These are phyloP conservation scores for Pinctada fucata DNA, from an alignment of 2,888 invertebrate species.

Conservation along the genomic window DNA sequence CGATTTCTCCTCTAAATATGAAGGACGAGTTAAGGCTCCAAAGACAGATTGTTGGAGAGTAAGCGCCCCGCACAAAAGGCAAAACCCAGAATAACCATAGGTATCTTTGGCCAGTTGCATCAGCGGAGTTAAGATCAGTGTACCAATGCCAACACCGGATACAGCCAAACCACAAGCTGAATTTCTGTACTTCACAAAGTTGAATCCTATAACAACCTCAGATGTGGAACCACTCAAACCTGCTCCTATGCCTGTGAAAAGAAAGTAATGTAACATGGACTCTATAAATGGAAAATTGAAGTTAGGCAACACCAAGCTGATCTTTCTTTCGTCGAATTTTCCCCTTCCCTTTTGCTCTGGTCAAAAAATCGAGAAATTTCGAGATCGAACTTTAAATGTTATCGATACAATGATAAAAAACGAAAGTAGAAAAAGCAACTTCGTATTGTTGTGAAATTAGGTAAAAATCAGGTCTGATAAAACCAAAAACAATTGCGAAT, in stretches of 20 bases:
- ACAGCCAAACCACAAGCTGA: not conserved
- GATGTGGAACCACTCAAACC: not conserved
- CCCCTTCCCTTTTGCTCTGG: no score
- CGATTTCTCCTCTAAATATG: not conserved
- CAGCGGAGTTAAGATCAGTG: not conserved
- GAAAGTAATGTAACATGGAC: no score
- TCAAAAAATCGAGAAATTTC: no score
- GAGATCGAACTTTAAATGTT: no score
- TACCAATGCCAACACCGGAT: not conserved
- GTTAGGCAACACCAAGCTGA: no score
- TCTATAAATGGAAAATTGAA: no score
- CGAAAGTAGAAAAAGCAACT: no score
- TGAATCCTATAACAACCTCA: not conserved
- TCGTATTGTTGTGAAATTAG: no score
- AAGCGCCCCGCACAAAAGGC: not conserved
- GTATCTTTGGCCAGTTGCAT: not conserved
- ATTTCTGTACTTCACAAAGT: not conserved
- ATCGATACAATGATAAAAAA: no score
- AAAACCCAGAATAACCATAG: not conserved
- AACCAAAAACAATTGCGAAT: no score
- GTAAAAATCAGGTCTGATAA: no score
- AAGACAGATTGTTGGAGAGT: not conserved
- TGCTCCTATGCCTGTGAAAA: not conserved
- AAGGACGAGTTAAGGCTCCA: not conserved
- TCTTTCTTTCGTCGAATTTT: no score